Percentiles rank a stretch among this genome's conserved stretches.
These are phyloP conservation scores for Knipowitschia caucasica DNA, from an alignment of 2,797 vertebrate genomes.

Conservation along the genomic window DNA sequence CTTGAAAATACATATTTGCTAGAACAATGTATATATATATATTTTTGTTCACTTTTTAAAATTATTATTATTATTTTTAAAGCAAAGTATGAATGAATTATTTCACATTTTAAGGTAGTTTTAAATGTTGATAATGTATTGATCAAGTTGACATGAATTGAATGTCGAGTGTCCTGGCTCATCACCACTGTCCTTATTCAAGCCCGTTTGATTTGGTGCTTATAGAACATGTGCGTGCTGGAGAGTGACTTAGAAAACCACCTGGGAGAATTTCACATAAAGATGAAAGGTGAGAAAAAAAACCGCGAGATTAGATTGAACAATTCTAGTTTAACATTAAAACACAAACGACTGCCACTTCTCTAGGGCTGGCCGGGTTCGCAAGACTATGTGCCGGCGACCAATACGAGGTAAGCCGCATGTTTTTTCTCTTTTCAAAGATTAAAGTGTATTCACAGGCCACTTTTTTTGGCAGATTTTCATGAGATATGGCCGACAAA, in stretches of 20 bases:
- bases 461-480: conserved; percentile 77
- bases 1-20: too few species aligned
- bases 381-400: conserved; percentile 93
- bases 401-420: conserved; percentile 88
- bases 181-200: too few species aligned
- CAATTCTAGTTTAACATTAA: not conserved
- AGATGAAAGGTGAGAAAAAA: conserved; percentile 86
- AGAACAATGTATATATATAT: too few species aligned
- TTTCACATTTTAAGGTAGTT: too few species aligned
- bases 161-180: too few species aligned
- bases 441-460: not conserved
- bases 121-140: too few species aligned
- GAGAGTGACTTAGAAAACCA: conserved; percentile 93
- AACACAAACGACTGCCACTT: conserved; percentile 13
- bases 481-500: conserved; percentile 93
- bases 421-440: not conserved
- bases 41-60: too few species aligned
- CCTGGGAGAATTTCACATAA: conserved; percentile 92
- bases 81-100: too few species aligned
- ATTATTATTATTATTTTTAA: too few species aligned
- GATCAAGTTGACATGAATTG: too few species aligned
- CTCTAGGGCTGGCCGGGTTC: conserved; percentile 92
- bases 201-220: not conserved
- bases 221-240: conserved; percentile 91
- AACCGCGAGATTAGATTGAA: not conserved